Base-by-base conservation (phyloP, 2,797 vertebrate species). In the Alfaro cultratus region DNA sequence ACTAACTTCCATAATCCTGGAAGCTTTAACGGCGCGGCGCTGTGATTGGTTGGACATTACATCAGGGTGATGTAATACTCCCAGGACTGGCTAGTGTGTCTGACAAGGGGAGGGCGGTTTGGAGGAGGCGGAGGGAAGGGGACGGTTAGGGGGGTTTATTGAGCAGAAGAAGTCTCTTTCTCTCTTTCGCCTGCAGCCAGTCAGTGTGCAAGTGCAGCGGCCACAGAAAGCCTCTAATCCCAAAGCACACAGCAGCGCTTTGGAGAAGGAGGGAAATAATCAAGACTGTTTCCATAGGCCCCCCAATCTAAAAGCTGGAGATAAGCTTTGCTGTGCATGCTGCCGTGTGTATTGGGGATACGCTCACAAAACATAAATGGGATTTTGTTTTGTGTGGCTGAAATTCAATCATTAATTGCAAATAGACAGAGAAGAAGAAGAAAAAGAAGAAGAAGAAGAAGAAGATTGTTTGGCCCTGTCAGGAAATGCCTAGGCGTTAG, bases 51-150 rank as follows among this genome's bases (percentile, higher is more conserved):
- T 95, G 98, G 96, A 97, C 96, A 96, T 97, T 97, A 97, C 97
- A 96, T 97, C 97, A 97, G 97, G 95, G 96, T 96, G 96, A 97
- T 97, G 96, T 96, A 96, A 97, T 96, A 95, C 94, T 96, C 96
- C 77, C 78, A 96, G 96, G 97, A 96, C 95, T 95, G 94, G 95
- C 94, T 96, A 96, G 92, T 91, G 88, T 96, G 94, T 95, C 95
- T 93, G 94, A 94, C 95, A 93, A 91, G 91, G 90, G 89, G 86
- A 89, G 84, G 90, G 85, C 83, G 83, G 85, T n/a, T 36, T 78
- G 83, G 80, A 43, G 47, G 79, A 53, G 82, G 76, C 77, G 73
- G 78, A 75, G 41, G 85, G 78, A 77, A 85, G 80, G 76, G 87
- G 87, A 87, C 4, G 73, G 60, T 2, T 23, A 73, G 75, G 70